These are phyloP conservation scores for Anoplolepis gracilipes DNA, from an alignment of 1,140 invertebrate species.

Conservation along the genomic window DNA sequence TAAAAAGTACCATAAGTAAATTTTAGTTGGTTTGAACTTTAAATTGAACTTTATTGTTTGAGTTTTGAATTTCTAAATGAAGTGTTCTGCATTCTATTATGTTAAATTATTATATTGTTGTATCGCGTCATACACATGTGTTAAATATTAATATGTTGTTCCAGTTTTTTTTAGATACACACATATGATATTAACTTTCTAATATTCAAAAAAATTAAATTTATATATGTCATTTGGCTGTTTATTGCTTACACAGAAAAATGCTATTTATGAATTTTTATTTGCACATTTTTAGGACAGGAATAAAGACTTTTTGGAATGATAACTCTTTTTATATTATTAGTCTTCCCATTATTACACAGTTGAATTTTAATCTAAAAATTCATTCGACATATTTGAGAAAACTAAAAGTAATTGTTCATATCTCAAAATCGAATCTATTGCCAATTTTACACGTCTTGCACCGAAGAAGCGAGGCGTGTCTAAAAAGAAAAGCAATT, in stretches of 20 bases:
- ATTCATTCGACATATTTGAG: too few species aligned
- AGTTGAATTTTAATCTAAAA: too few species aligned
- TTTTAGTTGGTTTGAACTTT: neutral
- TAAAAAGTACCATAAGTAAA: neutral
- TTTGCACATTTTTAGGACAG: too few species aligned
- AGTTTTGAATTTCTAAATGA: neutral
- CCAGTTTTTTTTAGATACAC: neutral
- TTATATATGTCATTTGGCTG: too few species aligned
- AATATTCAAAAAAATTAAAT: too few species aligned
- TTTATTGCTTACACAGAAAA: too few species aligned
- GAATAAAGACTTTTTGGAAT: too few species aligned
- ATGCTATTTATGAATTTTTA: too few species aligned
- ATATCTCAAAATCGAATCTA: constrained; percentile 7
- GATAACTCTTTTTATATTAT: too few species aligned
- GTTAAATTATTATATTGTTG: neutral
- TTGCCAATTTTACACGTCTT: neutral
- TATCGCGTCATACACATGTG: neutral
- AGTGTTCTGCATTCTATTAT: neutral
- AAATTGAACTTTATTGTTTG: neutral
- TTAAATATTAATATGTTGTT: neutral
- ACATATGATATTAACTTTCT: too few species aligned
- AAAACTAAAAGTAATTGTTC: neutral
- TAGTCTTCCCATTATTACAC: too few species aligned
- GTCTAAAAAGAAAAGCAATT: constrained; percentile 23
- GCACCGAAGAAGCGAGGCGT: constrained; percentile 42